A percentile compares a stretch with the other conserved stretches of the same genome.
Evolutionary conservation across 92 coral and sea anemone species (phyloP).

Genomic region (Zoanthus gigantus): DNA sequence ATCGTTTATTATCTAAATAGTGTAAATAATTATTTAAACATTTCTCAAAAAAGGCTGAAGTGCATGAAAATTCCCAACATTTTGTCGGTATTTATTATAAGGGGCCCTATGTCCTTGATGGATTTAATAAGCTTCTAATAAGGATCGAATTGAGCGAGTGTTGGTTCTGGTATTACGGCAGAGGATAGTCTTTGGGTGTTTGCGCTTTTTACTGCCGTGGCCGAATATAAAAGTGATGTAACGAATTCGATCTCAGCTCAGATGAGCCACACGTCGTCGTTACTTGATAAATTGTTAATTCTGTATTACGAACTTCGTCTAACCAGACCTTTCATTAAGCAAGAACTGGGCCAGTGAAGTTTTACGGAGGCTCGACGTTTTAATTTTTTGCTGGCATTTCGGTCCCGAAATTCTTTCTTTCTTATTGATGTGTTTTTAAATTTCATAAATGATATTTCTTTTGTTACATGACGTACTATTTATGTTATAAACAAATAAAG

Average conservation of each 20-base stretch:
- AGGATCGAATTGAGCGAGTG: slow-evolving; percentile 5
- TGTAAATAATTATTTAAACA: slow-evolving; percentile 14
- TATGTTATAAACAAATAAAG: slow-evolving; percentile 12
- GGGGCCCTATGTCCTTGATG: slow-evolving; percentile 10
- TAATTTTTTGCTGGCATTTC: slow-evolving; percentile 6
- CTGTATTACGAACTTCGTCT: slow-evolving; percentile 21
- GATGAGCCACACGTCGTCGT: slow-evolving; percentile 31
- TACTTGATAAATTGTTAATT: neutral
- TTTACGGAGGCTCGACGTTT: neutral
- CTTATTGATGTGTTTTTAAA: neutral
- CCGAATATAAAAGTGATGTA: slow-evolving; percentile 12
- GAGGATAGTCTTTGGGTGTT: slow-evolving; percentile 2
- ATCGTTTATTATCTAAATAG: slow-evolving; percentile 19
- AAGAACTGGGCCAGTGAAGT: slow-evolving; percentile 16
- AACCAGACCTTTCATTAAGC: neutral
- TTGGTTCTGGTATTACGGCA: neutral
- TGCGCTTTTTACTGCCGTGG: slow-evolving; percentile 27
- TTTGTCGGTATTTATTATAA: slow-evolving; percentile 16
- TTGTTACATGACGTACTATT: slow-evolving; percentile 7
- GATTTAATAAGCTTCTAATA: neutral
- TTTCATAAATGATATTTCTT: neutral
- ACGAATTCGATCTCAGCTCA: slow-evolving; percentile 22
- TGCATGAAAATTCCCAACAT: slow-evolving; percentile 18
- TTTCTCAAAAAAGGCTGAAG: slow-evolving; percentile 8
- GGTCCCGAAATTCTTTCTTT: neutral